Conservation (phyloP, 2,113 vertebrate species). For the Vanacampus margaritifer region DNA sequence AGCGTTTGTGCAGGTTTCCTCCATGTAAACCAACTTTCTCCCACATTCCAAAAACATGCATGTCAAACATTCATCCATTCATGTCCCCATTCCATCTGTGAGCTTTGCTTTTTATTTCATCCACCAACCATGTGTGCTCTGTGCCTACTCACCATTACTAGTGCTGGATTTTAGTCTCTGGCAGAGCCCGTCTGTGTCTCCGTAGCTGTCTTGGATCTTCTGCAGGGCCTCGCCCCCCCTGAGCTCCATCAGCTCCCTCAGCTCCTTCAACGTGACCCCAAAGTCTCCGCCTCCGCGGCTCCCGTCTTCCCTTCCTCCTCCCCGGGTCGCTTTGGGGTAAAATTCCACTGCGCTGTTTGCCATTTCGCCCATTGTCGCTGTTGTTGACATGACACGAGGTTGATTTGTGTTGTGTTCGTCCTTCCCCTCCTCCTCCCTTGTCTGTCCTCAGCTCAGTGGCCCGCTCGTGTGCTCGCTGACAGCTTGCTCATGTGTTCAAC, state of each 20-base stretch:
- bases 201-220: conserved; percentile 83
- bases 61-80: too few relatives aligned
- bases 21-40: too few relatives aligned
- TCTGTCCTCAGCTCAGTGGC: conserved; percentile 44
- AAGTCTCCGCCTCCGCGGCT: conserved; percentile 77
- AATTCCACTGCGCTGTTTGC: conserved; percentile 89
- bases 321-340: conserved; percentile 79
- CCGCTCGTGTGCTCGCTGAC: conserved; percentile 26
- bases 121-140: not conserved
- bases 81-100: too few relatives aligned
- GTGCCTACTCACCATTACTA: conserved; percentile 75
- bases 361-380: conserved; percentile 83
- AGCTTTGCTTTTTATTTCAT: too few relatives aligned
- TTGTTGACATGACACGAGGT: conserved; percentile 67
- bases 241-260: conserved; percentile 87
- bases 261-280: conserved; percentile 79
- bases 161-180: conserved; percentile 82
- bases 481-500: conserved; percentile 54
- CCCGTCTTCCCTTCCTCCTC: conserved; percentile 57
- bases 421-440: conserved; percentile 23
- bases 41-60: too few relatives aligned
- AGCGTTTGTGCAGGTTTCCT: too few relatives aligned
- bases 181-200: conserved; percentile 81
- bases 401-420: conserved; percentile 28
- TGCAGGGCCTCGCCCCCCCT: conserved; percentile 81